A percentile compares a stretch with the other conserved stretches of the same genome.
phyloP scores from a whole-genome alignment of 2,797 vertebrate species.

The Siniperca undulata region DNA sequence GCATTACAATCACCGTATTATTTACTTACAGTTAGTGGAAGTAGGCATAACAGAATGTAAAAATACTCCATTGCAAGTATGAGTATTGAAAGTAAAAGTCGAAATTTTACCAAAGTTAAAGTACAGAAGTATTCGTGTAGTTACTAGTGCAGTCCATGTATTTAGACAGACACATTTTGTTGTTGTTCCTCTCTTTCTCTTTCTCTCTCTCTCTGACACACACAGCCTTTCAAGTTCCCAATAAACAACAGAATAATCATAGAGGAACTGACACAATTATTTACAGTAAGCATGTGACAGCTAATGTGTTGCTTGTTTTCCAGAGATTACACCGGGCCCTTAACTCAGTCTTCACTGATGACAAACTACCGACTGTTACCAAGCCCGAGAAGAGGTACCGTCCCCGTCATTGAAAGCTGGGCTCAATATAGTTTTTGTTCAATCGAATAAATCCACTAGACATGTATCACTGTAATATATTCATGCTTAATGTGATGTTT shows the following conservation, averaged over 20 bases:
- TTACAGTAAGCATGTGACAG: slow-evolving; percentile 1
- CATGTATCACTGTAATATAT: background rate
- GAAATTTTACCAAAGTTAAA: background rate
- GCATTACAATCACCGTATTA: background rate
- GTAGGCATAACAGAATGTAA: background rate
- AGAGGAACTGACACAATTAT: background rate
- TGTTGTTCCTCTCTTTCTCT: background rate
- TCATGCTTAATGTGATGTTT: background rate
- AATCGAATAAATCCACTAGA: slow-evolving; percentile 2
- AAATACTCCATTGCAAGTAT: background rate
- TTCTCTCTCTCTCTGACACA: background rate
- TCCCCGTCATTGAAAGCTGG: background rate
- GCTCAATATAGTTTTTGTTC: slow-evolving; percentile 9
- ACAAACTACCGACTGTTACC: slow-evolving; percentile 90
- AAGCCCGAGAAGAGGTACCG: slow-evolving; percentile 92
- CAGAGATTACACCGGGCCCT: slow-evolving; percentile 96
- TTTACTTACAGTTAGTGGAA: background rate
- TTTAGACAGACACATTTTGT: background rate
- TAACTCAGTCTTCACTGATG: slow-evolving; percentile 93
- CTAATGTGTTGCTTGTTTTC: slow-evolving; percentile 68
- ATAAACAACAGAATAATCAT: background rate
- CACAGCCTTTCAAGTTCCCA: background rate
- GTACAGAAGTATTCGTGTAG: background rate
- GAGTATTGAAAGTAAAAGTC: background rate
- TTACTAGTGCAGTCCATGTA: background rate